These are phyloP conservation scores for Pollenia angustigena DNA, from an alignment of 2,888 invertebrate species.

Conservation along the genomic window DNA sequence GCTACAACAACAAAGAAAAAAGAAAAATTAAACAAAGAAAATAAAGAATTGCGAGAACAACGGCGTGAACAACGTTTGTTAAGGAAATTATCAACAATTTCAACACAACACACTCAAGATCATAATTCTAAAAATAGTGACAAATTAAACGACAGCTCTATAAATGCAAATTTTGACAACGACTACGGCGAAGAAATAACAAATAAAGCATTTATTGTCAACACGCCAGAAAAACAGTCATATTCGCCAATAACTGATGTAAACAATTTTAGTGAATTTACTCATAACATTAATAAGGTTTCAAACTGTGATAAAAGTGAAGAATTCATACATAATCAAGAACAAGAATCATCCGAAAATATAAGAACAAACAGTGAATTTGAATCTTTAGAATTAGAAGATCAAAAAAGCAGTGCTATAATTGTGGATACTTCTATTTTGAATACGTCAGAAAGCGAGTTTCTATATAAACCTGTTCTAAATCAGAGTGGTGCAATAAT, in stretches of 20 bases:
- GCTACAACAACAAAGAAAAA: conserved; percentile 76
- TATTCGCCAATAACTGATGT: conserved; percentile 32
- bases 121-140: conserved; percentile 59
- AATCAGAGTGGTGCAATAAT: conserved; percentile 33
- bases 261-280: conserved; percentile 55
- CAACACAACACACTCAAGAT: conserved; percentile 44
- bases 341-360: conserved; percentile 45
- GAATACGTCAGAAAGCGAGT: conserved; percentile 42
- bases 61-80: conserved; percentile 71
- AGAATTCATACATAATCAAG: conserved; percentile 43
- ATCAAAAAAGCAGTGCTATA: conserved; percentile 11
- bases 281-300: conserved; percentile 49
- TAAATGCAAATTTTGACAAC: conserved; percentile 48
- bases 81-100: conserved; percentile 57
- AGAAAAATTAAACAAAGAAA: conserved; percentile 75
- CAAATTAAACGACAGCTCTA: conserved; percentile 51
- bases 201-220: conserved; percentile 43
- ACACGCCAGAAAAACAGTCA: conserved; percentile 52
- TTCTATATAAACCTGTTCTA: conserved; percentile 41
- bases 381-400: conserved; percentile 26
- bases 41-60: conserved; percentile 68
- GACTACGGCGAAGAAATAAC: conserved; percentile 33
- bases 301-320: conserved; percentile 61
- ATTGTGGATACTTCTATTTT: conserved; percentile 45
- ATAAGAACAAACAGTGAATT: conserved; percentile 8